Evolutionary conservation across 2,888 invertebrate genomes (phyloP).

Genomic region (Noctuana brunneofusca): DNA sequence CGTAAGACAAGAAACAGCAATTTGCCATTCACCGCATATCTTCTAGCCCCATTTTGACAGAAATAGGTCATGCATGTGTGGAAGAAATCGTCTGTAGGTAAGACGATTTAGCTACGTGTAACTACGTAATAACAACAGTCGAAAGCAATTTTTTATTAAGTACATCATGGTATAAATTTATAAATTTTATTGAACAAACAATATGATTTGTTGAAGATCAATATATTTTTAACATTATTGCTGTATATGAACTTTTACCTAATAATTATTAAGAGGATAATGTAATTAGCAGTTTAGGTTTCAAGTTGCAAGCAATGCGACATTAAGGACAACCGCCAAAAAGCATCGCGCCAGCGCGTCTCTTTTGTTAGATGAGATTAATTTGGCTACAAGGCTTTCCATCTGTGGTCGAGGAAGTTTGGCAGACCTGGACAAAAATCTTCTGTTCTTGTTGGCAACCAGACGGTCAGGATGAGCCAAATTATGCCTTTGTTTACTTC

Average conservation of each 20-base stretch:
- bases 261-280: neutral
- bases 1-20: slow-evolving; percentile 31
- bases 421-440: slow-evolving; percentile 49
- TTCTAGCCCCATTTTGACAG: slow-evolving; percentile 29
- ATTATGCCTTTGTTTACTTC: slow-evolving; percentile 42
- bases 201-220: no score
- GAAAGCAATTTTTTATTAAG: no score
- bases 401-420: slow-evolving; percentile 58
- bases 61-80: slow-evolving; percentile 30
- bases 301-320: slow-evolving; percentile 16
- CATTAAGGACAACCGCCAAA: slow-evolving; percentile 30
- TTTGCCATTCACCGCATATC: slow-evolving; percentile 31
- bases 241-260: neutral
- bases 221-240: neutral
- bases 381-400: slow-evolving; percentile 51
- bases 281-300: slow-evolving; percentile 20
- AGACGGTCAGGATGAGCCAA: slow-evolving; percentile 54
- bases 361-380: slow-evolving; percentile 28
- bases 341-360: slow-evolving; percentile 27
- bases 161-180: no score
- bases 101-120: neutral
- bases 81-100: slow-evolving; percentile 24
- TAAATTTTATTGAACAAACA: no score
- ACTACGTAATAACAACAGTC: neutral
- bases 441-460: slow-evolving; percentile 58